Conservation (phyloP, 2,888 invertebrate genomes). For the Dermolepida albohirtum region DNA sequence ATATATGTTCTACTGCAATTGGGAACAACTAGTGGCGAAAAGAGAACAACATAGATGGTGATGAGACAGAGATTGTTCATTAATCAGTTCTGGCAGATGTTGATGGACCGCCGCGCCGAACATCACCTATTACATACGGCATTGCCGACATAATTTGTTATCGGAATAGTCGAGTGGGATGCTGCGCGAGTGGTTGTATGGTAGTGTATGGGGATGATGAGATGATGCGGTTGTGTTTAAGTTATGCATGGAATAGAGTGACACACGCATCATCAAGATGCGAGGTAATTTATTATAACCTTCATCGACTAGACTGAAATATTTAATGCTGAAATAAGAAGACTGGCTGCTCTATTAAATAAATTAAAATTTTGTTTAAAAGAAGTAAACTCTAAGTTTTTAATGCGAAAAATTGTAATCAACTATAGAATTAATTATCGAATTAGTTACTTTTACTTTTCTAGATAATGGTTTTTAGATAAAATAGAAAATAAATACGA, state of each 20-base stretch:
- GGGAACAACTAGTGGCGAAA: conserved; percentile 12
- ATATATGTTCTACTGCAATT: no score
- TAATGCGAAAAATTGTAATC: no score
- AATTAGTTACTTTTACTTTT: no score
- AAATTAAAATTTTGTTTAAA: no score
- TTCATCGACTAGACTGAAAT: neutral
- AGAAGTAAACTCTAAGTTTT: no score
- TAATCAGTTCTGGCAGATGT: conserved; percentile 59
- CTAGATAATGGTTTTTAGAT: no score
- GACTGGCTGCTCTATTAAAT: no score
- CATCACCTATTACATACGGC: conserved; percentile 36
- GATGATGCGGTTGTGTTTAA: conserved; percentile 19
- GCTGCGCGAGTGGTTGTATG: conserved; percentile 7
- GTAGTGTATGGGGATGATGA: conserved; percentile 5
- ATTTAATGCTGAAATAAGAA: no score
- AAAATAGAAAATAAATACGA: no score
- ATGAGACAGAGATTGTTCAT: conserved; percentile 58
- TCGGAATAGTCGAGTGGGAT: conserved; percentile 14
- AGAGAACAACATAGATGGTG: conserved; percentile 34
- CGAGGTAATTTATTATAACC: neutral
- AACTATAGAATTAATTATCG: no score
- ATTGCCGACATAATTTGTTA: conserved; percentile 36
- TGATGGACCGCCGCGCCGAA: conserved; percentile 49
- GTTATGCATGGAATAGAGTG: neutral
- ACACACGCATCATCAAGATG: conserved; percentile 8